Evolutionary conservation across 2,797 vertebrate species (phyloP).

Genomic region (Chelonia mydas): DNA sequence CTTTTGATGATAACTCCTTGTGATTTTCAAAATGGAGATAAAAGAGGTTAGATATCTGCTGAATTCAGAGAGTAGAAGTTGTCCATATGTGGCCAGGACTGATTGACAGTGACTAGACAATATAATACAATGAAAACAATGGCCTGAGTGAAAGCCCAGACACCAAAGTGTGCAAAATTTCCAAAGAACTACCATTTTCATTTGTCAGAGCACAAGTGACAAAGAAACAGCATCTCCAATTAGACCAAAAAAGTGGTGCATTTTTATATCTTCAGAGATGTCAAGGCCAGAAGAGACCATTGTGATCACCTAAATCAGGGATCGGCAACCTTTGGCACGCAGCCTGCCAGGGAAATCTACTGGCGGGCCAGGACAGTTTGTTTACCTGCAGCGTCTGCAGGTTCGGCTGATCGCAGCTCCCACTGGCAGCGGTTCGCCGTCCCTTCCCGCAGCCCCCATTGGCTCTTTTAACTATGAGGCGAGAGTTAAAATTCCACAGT

Average conservation of each 20-base stretch:
- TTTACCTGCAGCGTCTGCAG: too few relatives aligned
- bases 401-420: too few relatives aligned
- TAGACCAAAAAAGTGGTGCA: background rate
- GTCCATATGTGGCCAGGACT: background rate
- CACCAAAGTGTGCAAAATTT: background rate
- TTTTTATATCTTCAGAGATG: background rate
- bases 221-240: background rate
- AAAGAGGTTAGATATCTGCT: conserved; percentile 20
- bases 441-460: too few relatives aligned
- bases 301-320: too few relatives aligned
- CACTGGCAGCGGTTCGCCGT: too few relatives aligned
- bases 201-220: conserved; percentile 15
- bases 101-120: background rate
- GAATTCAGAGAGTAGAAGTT: background rate
- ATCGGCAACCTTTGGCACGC: too few relatives aligned
- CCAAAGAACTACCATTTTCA: background rate
- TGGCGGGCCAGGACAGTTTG: too few relatives aligned
- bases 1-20: fast-evolving
- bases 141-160: conserved; percentile 10
- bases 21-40: background rate
- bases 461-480: background rate
- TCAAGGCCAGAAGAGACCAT: too few relatives aligned
- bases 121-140: background rate
- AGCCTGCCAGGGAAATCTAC: too few relatives aligned
- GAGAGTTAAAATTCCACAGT: background rate